Percentiles rank a stretch among this genome's conserved stretches.
Conservation (phyloP, 30 jellyfish, hydroid and myxozoan species). For the Aurelia sp. region DNA sequence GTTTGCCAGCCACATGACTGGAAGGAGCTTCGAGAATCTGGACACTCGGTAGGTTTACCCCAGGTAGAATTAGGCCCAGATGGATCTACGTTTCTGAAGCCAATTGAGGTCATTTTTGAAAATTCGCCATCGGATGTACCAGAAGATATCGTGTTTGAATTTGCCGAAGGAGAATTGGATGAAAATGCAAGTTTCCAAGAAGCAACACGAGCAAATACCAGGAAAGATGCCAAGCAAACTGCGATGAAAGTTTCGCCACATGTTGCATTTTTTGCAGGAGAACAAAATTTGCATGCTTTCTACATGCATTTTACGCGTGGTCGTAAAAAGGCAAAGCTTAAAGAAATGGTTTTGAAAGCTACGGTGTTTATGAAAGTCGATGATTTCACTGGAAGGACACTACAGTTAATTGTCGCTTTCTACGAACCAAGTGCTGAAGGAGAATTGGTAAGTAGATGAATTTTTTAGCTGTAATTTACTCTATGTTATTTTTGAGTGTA, state of each 20-base stretch:
- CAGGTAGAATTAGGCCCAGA: constrained; percentile 35
- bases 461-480: too few species aligned
- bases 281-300: constrained; percentile 7
- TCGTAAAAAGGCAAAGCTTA: neutral
- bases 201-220: neutral
- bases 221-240: constrained; percentile 17
- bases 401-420: constrained; percentile 6
- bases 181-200: neutral
- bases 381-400: neutral
- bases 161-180: neutral
- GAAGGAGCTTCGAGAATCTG: constrained; percentile 10
- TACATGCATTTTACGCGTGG: constrained; percentile 36
- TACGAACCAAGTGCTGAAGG: constrained; percentile 12
- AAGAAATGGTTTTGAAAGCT: neutral
- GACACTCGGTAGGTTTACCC: constrained; percentile 8
- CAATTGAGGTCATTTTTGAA: constrained; percentile 16
- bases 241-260: constrained; percentile 10
- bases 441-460: neutral
- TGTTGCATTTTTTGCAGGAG: constrained; percentile 1
- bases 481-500: too few species aligned
- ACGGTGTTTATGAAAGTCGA: neutral
- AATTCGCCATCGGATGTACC: neutral
- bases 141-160: constrained; percentile 16
- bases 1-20: constrained; percentile 38
- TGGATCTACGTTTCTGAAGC: constrained; percentile 23